These are phyloP conservation scores for Columba guinea DNA, from an alignment of 2,797 vertebrate species.

Conservation along the genomic window DNA sequence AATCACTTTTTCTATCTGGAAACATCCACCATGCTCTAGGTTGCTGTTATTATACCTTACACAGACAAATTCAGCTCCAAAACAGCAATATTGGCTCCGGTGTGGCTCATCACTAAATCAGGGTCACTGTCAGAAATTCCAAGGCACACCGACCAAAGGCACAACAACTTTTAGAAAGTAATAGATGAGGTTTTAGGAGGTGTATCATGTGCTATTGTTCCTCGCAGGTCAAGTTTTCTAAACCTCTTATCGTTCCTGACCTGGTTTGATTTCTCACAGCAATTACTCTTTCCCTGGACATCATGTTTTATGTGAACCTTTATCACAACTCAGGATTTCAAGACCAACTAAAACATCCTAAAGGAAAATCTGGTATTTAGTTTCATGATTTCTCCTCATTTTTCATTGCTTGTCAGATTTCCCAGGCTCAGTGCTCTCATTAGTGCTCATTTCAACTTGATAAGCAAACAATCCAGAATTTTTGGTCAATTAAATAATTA, in stretches of 20 bases:
- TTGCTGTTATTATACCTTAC: not conserved
- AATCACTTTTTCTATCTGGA: not conserved
- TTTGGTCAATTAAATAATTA: not conserved
- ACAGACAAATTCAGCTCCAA: not conserved
- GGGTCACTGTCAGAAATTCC: not conserved
- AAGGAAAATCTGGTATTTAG: accelerated
- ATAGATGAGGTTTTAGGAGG: accelerated
- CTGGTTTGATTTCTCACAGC: not conserved
- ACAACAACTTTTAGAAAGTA: not conserved
- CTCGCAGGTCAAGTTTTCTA: not conserved
- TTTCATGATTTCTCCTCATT: not conserved
- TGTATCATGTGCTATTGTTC: accelerated
- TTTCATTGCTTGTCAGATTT: not conserved
- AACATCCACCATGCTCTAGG: not conserved
- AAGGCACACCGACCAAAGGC: not conserved
- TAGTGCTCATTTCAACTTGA: not conserved
- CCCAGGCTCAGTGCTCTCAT: not conserved
- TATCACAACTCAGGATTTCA: not conserved
- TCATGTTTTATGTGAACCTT: not conserved
- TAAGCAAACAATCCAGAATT: not conserved
- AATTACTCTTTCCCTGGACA: not conserved
- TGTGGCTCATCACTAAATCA: not conserved
- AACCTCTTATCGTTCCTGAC: not conserved
- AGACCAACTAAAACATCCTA: not conserved
- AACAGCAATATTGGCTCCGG: not conserved